phyloP scores from a whole-genome alignment of 2,113 vertebrate species.

The Dicentrarchus labrax region DNA sequence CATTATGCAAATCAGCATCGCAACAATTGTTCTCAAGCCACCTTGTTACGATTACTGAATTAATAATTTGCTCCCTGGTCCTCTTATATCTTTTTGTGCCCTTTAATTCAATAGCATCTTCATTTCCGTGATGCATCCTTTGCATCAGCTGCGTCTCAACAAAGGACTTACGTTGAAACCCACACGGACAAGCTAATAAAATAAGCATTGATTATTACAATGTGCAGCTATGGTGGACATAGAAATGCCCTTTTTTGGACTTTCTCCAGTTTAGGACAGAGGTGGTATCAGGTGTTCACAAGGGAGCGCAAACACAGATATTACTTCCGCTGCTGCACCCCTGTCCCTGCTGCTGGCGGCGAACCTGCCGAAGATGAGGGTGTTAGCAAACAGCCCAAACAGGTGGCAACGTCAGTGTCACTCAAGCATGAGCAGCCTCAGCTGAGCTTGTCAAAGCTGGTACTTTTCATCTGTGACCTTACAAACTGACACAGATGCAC shows the following conservation, averaged over 20 bases:
- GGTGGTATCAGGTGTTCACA: conserved; percentile 68
- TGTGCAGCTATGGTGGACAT: not conserved
- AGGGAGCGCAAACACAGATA: conserved; percentile 41
- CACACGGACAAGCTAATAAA: not conserved
- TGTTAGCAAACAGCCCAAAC: conserved; percentile 72
- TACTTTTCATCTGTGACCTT: conserved; percentile 56
- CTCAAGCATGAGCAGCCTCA: conserved; percentile 60
- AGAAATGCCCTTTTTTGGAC: conserved; percentile 35
- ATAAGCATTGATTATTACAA: conserved; percentile 18
- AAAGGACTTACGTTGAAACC: conserved; percentile 29
- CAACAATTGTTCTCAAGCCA: conserved; percentile 64
- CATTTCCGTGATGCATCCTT: conserved; percentile 41
- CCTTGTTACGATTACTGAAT: conserved; percentile 64
- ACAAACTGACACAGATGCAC: conserved; percentile 42
- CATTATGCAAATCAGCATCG: conserved; percentile 71
- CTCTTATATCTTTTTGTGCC: conserved; percentile 53
- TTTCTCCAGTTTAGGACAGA: conserved; percentile 18
- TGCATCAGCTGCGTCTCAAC: conserved; percentile 14
- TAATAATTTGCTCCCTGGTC: conserved; percentile 58
- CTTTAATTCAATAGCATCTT: conserved; percentile 45
- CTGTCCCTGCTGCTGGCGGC: conserved; percentile 43
- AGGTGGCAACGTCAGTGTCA: conserved; percentile 68
- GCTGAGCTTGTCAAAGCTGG: conserved; percentile 57
- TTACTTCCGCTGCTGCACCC: conserved; percentile 64
- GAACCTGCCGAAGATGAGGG: conserved; percentile 60